Evolutionary conservation across 1,140 invertebrate genomes (phyloP).

Genomic region (Homalodisca vitripennis): DNA sequence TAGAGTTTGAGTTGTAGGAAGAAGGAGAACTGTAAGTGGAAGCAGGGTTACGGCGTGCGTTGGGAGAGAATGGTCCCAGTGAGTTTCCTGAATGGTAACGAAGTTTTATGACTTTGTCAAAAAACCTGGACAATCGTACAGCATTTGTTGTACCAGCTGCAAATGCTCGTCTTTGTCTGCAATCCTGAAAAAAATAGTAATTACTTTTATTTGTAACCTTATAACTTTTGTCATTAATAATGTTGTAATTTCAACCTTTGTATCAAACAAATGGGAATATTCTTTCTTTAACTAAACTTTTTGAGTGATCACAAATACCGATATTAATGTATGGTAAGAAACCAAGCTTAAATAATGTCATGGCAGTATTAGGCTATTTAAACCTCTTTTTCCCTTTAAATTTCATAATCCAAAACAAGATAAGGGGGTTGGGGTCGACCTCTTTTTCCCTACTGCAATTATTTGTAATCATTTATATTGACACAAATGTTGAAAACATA

Average conservation of each 20-base stretch:
- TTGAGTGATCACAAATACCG: not conserved
- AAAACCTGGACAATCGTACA: constrained; percentile 89
- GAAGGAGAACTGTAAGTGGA: too few species aligned
- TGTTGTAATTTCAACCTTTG: not conserved
- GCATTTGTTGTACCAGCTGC: constrained; percentile 90
- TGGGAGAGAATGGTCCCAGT: constrained; percentile 46
- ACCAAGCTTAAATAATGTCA: not conserved
- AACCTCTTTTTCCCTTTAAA: too few species aligned
- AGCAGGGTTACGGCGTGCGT: not conserved
- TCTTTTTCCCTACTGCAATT: too few species aligned
- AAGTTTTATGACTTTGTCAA: constrained; percentile 88
- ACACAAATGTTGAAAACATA: too few species aligned
- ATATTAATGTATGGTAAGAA: not conserved
- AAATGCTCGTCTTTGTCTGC: constrained; percentile 73
- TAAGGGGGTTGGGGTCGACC: too few species aligned
- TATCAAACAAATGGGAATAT: not conserved
- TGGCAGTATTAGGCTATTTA: too few species aligned
- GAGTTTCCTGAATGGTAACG: constrained; percentile 58
- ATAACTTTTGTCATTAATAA: not conserved
- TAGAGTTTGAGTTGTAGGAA: too few species aligned
- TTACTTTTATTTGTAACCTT: not conserved
- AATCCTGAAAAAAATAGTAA: constrained; percentile 57
- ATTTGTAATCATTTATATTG: too few species aligned
- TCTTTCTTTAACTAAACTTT: not conserved
- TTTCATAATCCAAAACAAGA: too few species aligned